Conservation (phyloP, 2,113 vertebrate genomes). For the Echinops telfairi region DNA sequence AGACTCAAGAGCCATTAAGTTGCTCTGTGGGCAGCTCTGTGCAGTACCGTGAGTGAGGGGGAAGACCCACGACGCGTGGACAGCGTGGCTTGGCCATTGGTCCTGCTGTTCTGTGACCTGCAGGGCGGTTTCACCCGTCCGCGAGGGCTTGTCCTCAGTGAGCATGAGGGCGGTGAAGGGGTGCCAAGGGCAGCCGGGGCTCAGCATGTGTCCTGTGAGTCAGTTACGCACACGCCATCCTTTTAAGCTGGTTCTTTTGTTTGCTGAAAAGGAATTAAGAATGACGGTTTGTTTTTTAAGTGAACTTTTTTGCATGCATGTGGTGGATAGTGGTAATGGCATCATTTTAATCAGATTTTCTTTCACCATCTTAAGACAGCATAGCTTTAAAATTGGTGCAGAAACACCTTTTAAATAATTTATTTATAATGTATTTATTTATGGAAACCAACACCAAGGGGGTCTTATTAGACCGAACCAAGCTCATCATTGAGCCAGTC, state of each 20-base stretch:
- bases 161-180: not conserved
- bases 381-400: not conserved
- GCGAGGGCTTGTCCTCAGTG: too few relatives aligned
- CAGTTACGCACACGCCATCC: not conserved
- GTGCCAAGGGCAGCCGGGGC: too few relatives aligned
- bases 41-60: not conserved
- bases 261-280: not conserved
- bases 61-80: too few relatives aligned
- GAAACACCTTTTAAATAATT: too few relatives aligned
- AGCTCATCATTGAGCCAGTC: too few relatives aligned
- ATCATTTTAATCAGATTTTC: not conserved
- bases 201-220: too few relatives aligned
- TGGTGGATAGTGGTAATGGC: not conserved
- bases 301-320: not conserved
- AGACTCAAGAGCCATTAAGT: not conserved
- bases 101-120: too few relatives aligned
- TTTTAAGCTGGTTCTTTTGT: not conserved
- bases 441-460: too few relatives aligned
- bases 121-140: not conserved
- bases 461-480: not conserved
- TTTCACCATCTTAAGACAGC: not conserved
- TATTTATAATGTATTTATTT: not conserved
- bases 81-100: too few relatives aligned
- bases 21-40: not conserved
- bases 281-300: too few relatives aligned